phyloP scores from a whole-genome alignment of 1,140 invertebrate genomes.

The Lethrus apterus region DNA sequence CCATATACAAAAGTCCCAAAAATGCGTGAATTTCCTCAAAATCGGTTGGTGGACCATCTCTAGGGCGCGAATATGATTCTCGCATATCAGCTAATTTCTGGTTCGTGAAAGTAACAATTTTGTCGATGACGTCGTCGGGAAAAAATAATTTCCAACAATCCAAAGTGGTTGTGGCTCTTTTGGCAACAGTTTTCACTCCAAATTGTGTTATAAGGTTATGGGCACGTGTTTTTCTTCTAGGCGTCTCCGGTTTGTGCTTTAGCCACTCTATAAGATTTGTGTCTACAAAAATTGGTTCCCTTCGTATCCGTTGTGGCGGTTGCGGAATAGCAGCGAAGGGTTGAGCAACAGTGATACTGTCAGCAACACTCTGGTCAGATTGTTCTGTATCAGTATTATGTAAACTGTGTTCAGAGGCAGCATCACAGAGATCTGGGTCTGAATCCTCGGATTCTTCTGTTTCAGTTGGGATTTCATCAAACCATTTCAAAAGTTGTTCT shows the following conservation, averaged over 20 bases:
- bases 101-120: slow-evolving; percentile 32
- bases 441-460: slow-evolving; percentile 1
- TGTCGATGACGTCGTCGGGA: slow-evolving; percentile 20
- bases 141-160: slow-evolving; percentile 28
- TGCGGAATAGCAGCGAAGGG: too few relatives aligned
- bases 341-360: too few relatives aligned
- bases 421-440: not conserved
- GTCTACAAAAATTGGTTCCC: too few relatives aligned
- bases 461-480: not conserved
- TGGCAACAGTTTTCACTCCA: slow-evolving; percentile 1
- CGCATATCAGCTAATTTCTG: slow-evolving; percentile 22
- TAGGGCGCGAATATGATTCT: slow-evolving; percentile 27
- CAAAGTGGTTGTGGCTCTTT: slow-evolving; percentile 10
- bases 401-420: too few relatives aligned
- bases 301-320: too few relatives aligned
- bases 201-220: slow-evolving; percentile 10
- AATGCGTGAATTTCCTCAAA: slow-evolving; percentile 12
- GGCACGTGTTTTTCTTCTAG: too few relatives aligned
- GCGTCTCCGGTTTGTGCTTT: too few relatives aligned
- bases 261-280: too few relatives aligned
- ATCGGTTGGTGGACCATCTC: slow-evolving; percentile 28
- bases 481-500: not conserved
- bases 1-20: slow-evolving; percentile 2
- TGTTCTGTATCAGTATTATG: too few relatives aligned
- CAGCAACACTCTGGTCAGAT: too few relatives aligned